These are phyloP conservation scores for Saccostrea echinata DNA, from an alignment of 1,140 invertebrate species.

Conservation along the genomic window DNA sequence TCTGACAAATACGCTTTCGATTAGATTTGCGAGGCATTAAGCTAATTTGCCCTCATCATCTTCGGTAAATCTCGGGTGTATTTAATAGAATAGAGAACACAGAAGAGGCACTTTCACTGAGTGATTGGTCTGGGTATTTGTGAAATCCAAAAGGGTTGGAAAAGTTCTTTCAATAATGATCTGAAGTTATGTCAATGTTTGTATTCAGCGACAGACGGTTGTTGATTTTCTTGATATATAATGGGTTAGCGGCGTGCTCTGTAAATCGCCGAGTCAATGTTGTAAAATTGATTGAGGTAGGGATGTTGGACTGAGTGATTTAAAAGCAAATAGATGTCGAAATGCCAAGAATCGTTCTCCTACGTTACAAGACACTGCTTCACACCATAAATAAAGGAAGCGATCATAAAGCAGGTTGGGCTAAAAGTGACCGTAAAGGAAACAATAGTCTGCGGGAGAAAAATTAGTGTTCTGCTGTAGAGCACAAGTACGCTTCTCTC, in stretches of 20 bases:
- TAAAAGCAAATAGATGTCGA: conserved; percentile 28
- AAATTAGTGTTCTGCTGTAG: no score
- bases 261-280: conserved; percentile 19
- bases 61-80: conserved; percentile 9
- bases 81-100: not conserved
- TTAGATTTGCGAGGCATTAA: not conserved
- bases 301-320: not conserved
- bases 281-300: conserved; percentile 1
- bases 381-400: not conserved
- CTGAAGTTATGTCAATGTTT: not conserved
- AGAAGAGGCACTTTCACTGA: conserved; percentile 1
- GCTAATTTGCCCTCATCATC: conserved; percentile 15
- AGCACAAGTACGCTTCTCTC: no score
- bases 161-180: not conserved
- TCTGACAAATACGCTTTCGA: conserved; percentile 21
- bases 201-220: not conserved
- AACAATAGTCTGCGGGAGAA: not conserved
- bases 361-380: not conserved
- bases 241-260: conserved; percentile 19
- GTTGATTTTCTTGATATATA: conserved; percentile 38
- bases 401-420: not conserved
- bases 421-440: not conserved
- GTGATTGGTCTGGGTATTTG: conserved; percentile 6
- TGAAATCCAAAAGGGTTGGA: conserved; percentile 23
- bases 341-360: not conserved